These are phyloP conservation scores for Stenichneumon culpator DNA, from an alignment of 2,888 invertebrate species.

Conservation along the genomic window DNA sequence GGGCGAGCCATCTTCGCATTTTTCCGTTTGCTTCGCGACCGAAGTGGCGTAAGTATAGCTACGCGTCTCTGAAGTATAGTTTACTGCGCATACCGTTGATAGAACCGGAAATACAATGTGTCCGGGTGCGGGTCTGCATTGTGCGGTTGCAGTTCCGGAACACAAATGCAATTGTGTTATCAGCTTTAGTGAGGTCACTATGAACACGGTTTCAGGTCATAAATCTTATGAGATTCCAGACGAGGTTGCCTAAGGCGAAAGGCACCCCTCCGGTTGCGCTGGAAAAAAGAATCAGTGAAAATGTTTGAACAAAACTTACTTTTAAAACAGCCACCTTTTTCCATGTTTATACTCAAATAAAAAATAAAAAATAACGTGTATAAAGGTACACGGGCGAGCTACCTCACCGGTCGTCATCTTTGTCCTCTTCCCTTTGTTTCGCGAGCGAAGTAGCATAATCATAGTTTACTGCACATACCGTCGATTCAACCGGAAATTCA, in stretches of 20 bases:
- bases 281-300: too few relatives aligned
- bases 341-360: slow-evolving; percentile 44
- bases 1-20: slow-evolving; percentile 30
- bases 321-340: too few relatives aligned
- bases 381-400: slow-evolving; percentile 50
- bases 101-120: slow-evolving; percentile 1
- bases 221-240: background rate
- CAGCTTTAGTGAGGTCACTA: background rate
- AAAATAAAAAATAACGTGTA: slow-evolving; percentile 70
- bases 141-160: background rate
- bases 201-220: background rate
- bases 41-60: slow-evolving; percentile 32
- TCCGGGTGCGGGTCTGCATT: background rate
- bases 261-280: too few relatives aligned
- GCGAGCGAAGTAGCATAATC: slow-evolving; percentile 28
- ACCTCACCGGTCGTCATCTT: slow-evolving; percentile 23
- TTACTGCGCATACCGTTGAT: slow-evolving; percentile 21
- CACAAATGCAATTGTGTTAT: background rate
- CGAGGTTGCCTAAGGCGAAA: background rate
- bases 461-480: too few relatives aligned
- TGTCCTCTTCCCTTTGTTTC: slow-evolving; percentile 23
- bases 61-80: slow-evolving; percentile 26
- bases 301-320: too few relatives aligned
- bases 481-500: too few relatives aligned
- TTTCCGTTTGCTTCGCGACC: slow-evolving; percentile 24